Base-by-base conservation (phyloP, 2,888 invertebrate species). In the Thera obeliscata region DNA sequence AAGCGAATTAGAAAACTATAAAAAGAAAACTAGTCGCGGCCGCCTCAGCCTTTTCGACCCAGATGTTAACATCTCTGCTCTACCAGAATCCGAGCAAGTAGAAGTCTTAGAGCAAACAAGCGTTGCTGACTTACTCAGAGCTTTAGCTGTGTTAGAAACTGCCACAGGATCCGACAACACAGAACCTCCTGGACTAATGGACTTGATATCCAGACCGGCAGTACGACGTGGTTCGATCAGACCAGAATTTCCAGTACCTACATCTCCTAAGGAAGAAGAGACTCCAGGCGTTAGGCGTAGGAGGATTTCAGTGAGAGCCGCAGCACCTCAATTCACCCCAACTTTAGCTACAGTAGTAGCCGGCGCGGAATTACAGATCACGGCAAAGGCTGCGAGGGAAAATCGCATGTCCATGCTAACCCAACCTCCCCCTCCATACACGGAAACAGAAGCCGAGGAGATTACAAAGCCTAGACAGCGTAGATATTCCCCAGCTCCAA, bases 81-180 rank as follows among this genome's bases (percentile, higher is more conserved):
- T 93, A 46, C 87, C 91, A 36, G 88, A 93, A 78, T 79, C 86
- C 0, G 90, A 94, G 72, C 94, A 95, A 76, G 94, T 95, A 5
- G 94, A 95, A 78, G 94, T 97, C 9, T 89, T 97, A 64, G 97
- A 97, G 85, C 96, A 97, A 78, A 97, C 97, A 0, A 97, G 97
- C 35, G 94, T 98, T 11, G 97, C 97, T 0, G 97, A 98, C 87
- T 94, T 98, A 63, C 94, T 98, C 38, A 94, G 97, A 65, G 97
- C 97, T 0, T 87, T 98, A 58, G 96, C 97, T 57, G 95, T 95
- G n/a, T 91, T 97, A 74, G 92, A 93, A 74, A 91, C 93, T 4
- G 90, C 87, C 12, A 82, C 83, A 8, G 72, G 74, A 46, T 74
- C 74, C 49, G 63, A 66, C 54, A 58, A 64, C 0, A 38, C 38